These are phyloP conservation scores for Gambelia wislizenii DNA, from an alignment of 2,797 vertebrate genomes.

Conservation along the genomic window DNA sequence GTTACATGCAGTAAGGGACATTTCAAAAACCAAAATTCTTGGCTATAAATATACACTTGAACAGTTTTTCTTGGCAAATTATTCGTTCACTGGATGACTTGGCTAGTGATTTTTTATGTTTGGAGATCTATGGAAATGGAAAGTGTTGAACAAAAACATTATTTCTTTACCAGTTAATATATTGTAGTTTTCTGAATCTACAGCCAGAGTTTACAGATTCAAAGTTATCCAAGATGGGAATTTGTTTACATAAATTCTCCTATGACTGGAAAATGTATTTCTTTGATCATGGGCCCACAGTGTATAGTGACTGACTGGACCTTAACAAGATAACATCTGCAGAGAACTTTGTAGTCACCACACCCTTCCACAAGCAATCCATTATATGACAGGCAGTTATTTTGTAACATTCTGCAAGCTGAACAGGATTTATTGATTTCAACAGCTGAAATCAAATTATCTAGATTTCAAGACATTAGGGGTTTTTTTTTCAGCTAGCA, in stretches of 20 bases:
- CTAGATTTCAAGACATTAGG: background rate
- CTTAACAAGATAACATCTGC: background rate
- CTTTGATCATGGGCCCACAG: background rate
- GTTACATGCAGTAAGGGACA: background rate
- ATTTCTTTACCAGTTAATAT: background rate
- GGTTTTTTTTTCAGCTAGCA: too few relatives aligned
- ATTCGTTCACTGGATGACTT: background rate
- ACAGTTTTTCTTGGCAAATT: background rate
- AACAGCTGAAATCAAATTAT: rapidly evolving
- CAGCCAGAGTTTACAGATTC: background rate
- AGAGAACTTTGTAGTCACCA: background rate
- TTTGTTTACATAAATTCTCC: background rate
- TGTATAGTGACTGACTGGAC: background rate
- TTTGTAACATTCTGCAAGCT: background rate
- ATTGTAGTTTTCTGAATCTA: background rate
- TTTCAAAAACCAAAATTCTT: too few relatives aligned
- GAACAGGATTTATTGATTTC: background rate
- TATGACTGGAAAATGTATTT: background rate
- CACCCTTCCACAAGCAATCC: background rate
- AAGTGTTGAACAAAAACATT: background rate
- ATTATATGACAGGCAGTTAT: rapidly evolving
- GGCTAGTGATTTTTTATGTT: background rate
- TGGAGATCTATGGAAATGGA: background rate
- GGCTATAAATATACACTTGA: background rate
- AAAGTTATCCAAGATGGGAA: background rate